These are phyloP conservation scores for Liasis olivaceus DNA, from an alignment of 2,797 vertebrate genomes.

Conservation along the genomic window DNA sequence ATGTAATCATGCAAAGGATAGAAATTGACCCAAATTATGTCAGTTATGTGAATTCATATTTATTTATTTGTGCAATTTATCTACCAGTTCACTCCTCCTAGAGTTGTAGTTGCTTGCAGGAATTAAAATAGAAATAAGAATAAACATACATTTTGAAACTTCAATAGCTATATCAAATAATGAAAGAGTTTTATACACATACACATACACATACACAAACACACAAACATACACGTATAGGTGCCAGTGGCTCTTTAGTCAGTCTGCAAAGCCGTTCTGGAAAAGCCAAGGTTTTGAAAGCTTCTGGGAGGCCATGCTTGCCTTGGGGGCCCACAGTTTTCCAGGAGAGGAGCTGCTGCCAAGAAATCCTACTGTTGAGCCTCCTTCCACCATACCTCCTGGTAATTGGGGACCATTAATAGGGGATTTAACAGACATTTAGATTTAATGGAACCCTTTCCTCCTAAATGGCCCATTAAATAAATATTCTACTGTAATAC, in stretches of 20 bases:
- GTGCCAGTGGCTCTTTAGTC: neutral
- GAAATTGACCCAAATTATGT: neutral
- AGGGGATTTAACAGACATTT: neutral
- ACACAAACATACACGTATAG: neutral
- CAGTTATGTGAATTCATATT: neutral
- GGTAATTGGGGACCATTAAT: neutral
- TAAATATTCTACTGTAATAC: neutral
- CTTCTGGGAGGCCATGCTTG: neutral
- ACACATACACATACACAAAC: neutral
- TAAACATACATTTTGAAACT: neutral
- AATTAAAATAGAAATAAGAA: neutral
- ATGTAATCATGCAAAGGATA: neutral
- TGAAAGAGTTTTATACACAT: neutral
- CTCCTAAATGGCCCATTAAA: neutral
- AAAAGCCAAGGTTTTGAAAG: neutral
- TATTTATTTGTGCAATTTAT: neutral
- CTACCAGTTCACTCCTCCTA: neutral
- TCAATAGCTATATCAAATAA: neutral
- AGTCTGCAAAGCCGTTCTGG: neutral
- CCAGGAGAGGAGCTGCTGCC: neutral
- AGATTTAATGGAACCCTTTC: neutral
- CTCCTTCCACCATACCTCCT: neutral
- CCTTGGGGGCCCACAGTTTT: neutral
- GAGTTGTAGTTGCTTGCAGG: neutral
- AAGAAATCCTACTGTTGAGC: neutral